Percentiles rank a stretch among this genome's conserved stretches.
phyloP scores from a whole-genome alignment of 2,797 vertebrate species.

The Florisuga fusca region DNA sequence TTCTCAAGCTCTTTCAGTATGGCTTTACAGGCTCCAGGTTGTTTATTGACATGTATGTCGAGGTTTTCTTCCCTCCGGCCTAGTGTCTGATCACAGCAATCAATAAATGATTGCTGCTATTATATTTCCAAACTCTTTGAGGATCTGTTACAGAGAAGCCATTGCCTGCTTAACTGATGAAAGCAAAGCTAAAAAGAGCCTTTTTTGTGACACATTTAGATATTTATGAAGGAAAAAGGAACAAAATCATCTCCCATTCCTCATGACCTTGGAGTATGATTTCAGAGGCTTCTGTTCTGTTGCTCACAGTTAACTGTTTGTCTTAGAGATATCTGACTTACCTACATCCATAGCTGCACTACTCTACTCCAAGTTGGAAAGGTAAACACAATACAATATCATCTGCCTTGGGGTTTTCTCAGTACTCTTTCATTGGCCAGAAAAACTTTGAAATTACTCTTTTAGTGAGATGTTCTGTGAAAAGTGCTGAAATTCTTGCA shows the following conservation, averaged over 20 bases:
- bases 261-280: not conserved
- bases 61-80: constrained; percentile 44
- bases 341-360: not conserved
- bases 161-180: constrained; percentile 30
- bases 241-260: not conserved
- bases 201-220: constrained; percentile 15
- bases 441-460: not conserved
- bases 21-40: constrained; percentile 44
- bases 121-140: constrained; percentile 60
- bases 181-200: constrained; percentile 13
- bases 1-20: constrained; percentile 14
- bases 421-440: not conserved
- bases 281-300: not conserved
- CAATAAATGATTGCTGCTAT: constrained; percentile 62
- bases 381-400: not conserved
- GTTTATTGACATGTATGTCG: constrained; percentile 42
- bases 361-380: not conserved
- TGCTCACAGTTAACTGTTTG: not conserved
- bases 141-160: constrained; percentile 1
- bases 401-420: not conserved
- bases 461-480: not conserved
- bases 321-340: not conserved
- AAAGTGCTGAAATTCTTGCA: not conserved
- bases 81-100: constrained; percentile 64
- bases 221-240: not conserved